Base-by-base conservation (phyloP, 2,888 invertebrate species). In the Drosophila koepferae region DNA sequence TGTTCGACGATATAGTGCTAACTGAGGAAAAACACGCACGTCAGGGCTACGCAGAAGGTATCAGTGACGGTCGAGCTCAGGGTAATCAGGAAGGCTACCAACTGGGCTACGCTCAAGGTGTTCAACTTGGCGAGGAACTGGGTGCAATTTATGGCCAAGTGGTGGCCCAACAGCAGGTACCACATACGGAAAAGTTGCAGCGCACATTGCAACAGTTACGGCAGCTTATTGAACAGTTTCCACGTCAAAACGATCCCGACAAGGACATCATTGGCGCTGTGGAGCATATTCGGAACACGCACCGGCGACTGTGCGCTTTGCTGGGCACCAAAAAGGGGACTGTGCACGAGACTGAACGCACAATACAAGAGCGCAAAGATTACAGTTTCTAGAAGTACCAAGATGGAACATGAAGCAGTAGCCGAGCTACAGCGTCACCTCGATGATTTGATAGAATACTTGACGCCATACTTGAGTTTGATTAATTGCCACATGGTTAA, bases 401-500 rank as follows among this genome's bases (percentile, higher is more conserved):
- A 70, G 67, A 82, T 80, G 87, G 23, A 46, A 0, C 58, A 41
- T 43, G 65, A 59, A n/a, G 67, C 40, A 41, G 71, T 65, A 5
- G 46, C 63, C 6, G 75, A 91, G 87, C 73, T 94, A 79, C 89
- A 86, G 74, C 64, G 89, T 51, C 93, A 94, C 56, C 90, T 95
- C 34, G 94, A 95, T 63, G 90, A 92, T 3, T 92, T 95, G 14
- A 90, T 95, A 0, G 85, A 91, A 14, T 96, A 94, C 91, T 91
- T 97, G 23, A 92, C 94, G 23, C 95, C 95, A 0, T 93, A 95
- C 48, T 92, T 95, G 72, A 94, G 95, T 0, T 92, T 97, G 36
- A 94, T 95, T 0, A 96, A 97, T 91, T 96, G 96, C 79, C 97
- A 97, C 91, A 96, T 97, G 95, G 97, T 96, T 0, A 95, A 95